A percentile compares a stretch with the other conserved stretches of the same genome.
Conservation (phyloP, 2,888 invertebrate species). For the Diogma glabrata region DNA sequence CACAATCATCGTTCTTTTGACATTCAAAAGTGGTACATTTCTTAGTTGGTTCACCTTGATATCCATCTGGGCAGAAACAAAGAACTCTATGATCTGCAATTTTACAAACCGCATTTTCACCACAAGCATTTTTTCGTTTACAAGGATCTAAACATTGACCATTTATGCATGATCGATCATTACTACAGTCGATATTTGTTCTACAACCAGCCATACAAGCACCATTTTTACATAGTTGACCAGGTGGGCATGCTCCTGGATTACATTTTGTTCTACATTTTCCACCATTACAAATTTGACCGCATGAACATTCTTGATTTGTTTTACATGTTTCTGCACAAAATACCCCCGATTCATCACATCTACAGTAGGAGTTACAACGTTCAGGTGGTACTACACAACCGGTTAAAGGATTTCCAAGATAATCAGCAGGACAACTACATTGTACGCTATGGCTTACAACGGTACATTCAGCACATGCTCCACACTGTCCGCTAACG, state of each 20-base stretch:
- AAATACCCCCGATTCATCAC: slow-evolving; percentile 64
- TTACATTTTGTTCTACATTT: slow-evolving; percentile 65
- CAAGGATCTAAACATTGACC: slow-evolving; percentile 63
- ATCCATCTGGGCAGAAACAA: slow-evolving; percentile 79
- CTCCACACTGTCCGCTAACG: slow-evolving; percentile 60
- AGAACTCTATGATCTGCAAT: slow-evolving; percentile 70
- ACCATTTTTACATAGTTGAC: slow-evolving; percentile 63
- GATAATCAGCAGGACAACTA: slow-evolving; percentile 67
- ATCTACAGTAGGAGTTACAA: slow-evolving; percentile 68
- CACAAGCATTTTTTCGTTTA: slow-evolving; percentile 55
- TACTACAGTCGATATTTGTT: slow-evolving; percentile 65
- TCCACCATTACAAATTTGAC: slow-evolving; percentile 62
- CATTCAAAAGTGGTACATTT: slow-evolving; percentile 71
- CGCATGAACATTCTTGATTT: slow-evolving; percentile 64
- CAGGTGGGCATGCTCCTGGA: slow-evolving; percentile 55
- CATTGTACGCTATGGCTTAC: slow-evolving; percentile 77
- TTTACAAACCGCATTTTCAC: slow-evolving; percentile 67
- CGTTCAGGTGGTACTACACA: slow-evolving; percentile 59
- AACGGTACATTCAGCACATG: slow-evolving; percentile 72
- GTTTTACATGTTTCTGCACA: slow-evolving; percentile 58
- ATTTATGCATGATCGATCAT: slow-evolving; percentile 59
- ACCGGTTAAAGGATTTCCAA: slow-evolving; percentile 69
- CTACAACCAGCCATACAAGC: slow-evolving; percentile 71
- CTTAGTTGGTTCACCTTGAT: slow-evolving; percentile 65
- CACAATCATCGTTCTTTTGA: slow-evolving; percentile 62